These are phyloP conservation scores for Caenorhabditis virilis DNA, from an alignment of 2,888 invertebrate genomes.

Conservation along the genomic window DNA sequence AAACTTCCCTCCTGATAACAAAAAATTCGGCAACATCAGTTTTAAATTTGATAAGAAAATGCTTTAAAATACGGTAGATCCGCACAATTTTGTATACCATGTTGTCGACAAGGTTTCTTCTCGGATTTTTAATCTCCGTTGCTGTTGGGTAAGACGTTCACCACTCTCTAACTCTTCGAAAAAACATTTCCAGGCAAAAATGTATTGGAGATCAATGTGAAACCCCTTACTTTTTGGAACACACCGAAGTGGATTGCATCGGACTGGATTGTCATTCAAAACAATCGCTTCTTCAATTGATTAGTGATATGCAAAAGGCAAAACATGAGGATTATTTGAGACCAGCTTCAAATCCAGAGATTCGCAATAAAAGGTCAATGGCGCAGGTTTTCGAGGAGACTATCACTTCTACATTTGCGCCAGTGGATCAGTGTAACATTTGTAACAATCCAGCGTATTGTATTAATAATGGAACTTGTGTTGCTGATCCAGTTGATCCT, in stretches of 20 bases:
- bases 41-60: not conserved
- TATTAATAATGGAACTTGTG: conserved; percentile 47
- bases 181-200: not conserved
- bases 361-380: not conserved
- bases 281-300: conserved; percentile 31
- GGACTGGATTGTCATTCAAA: conserved; percentile 35
- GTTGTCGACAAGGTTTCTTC: too few species aligned
- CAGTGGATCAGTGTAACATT: conserved; percentile 29
- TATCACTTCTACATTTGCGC: too few species aligned
- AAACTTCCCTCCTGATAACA: too few species aligned
- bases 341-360: conserved; percentile 13
- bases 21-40: too few species aligned
- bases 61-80: not conserved
- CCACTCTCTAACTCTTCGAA: too few species aligned
- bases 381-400: too few species aligned
- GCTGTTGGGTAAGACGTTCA: not conserved
- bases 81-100: not conserved
- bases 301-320: conserved; percentile 26
- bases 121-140: not conserved
- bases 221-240: conserved; percentile 26
- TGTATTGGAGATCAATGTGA: conserved; percentile 32
- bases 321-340: conserved; percentile 28
- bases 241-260: conserved; percentile 26
- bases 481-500: conserved; percentile 31
- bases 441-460: conserved; percentile 44